phyloP scores from a whole-genome alignment of 1,140 invertebrate species.

The Stenopsyche tienmushanensis region DNA sequence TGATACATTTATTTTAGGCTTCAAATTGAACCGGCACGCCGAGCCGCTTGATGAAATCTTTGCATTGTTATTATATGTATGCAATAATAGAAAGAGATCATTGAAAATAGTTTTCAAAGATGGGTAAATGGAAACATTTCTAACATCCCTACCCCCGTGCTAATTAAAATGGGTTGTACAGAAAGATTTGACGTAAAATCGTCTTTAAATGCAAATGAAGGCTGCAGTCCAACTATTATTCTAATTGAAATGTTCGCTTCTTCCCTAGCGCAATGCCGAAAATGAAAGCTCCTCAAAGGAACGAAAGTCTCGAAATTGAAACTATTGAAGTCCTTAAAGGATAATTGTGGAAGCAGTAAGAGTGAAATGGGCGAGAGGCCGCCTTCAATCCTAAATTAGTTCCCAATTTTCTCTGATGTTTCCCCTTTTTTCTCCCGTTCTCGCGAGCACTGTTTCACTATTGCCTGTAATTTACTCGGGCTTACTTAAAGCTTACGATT shows the following conservation, averaged over 20 bases:
- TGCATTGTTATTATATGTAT: too few relatives aligned
- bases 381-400: slow-evolving; percentile 5
- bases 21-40: too few relatives aligned
- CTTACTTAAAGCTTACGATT: neutral
- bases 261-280: neutral
- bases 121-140: too few relatives aligned
- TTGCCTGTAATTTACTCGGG: neutral
- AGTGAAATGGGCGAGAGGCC: neutral
- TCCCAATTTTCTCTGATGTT: slow-evolving; percentile 12
- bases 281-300: too few relatives aligned
- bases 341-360: neutral
- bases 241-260: neutral
- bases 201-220: too few relatives aligned
- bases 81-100: too few relatives aligned
- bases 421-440: neutral
- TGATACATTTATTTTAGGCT: too few relatives aligned
- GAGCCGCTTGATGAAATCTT: too few relatives aligned
- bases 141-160: too few relatives aligned
- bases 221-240: neutral
- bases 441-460: neutral
- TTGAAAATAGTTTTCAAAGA: too few relatives aligned
- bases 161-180: too few relatives aligned
- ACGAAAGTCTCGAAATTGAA: neutral
- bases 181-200: too few relatives aligned
- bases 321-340: slow-evolving; percentile 1